A percentile compares a stretch with the other conserved stretches of the same genome.
Evolutionary conservation across 1,140 invertebrate species (phyloP).

Genomic region (Lethocerus indicus): DNA sequence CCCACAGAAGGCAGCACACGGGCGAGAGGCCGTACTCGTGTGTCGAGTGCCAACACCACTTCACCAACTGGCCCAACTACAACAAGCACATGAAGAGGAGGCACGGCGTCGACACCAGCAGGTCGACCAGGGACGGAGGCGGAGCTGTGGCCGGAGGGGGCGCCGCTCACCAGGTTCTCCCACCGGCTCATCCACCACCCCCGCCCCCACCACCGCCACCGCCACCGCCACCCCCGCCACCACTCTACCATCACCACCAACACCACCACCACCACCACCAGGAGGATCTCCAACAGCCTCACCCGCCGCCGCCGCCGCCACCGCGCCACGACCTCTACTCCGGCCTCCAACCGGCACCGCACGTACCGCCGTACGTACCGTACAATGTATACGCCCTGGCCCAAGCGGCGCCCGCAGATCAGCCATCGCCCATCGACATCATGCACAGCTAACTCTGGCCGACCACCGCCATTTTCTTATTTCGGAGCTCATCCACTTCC

Average conservation of each 20-base stretch:
- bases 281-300: not conserved
- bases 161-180: not conserved
- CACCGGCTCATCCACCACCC: not conserved
- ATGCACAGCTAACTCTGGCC: too few relatives aligned
- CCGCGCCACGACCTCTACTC: slow-evolving; percentile 6
- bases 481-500: too few relatives aligned
- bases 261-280: too few relatives aligned
- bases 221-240: not conserved
- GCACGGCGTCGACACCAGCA: slow-evolving; percentile 28
- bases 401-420: too few relatives aligned
- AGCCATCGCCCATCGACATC: too few relatives aligned
- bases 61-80: slow-evolving; percentile 58
- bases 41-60: slow-evolving; percentile 42
- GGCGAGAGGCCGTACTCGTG: slow-evolving; percentile 37
- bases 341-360: not conserved
- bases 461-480: too few relatives aligned
- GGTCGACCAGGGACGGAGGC: slow-evolving; percentile 5
- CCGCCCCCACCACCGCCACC: not conserved
- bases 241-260: too few relatives aligned
- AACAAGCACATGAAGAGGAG: slow-evolving; percentile 56
- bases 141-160: not conserved
- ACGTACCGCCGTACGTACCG: slow-evolving; percentile 5
- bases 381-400: slow-evolving; percentile 7
- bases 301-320: too few relatives aligned
- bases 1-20: slow-evolving; percentile 42